A percentile compares a stretch with the other conserved stretches of the same genome.
Evolutionary conservation across 2,797 vertebrate genomes (phyloP).

Genomic region (Meda fulgida): DNA sequence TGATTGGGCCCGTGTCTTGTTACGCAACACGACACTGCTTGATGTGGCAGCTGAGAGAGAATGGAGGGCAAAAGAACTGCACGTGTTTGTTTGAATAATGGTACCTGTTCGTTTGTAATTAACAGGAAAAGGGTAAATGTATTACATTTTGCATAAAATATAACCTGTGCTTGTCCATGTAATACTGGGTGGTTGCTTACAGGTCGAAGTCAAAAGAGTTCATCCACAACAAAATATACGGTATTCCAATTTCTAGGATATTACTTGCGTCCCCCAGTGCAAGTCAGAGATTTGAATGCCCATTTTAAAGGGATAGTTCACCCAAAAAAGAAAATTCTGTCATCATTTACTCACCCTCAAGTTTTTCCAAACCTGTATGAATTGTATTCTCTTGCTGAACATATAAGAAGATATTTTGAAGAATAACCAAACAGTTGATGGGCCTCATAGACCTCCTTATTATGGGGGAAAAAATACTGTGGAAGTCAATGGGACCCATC

Average conservation of each 20-base stretch:
- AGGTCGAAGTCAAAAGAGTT: background rate
- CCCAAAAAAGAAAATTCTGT: background rate
- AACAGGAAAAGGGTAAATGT: background rate
- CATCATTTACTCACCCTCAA: background rate
- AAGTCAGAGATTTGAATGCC: background rate
- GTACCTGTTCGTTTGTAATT: background rate
- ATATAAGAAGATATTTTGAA: background rate
- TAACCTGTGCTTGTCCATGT: background rate
- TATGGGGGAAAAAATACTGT: no score
- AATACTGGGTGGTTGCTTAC: background rate
- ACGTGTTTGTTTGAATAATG: background rate
- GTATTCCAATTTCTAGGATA: background rate
- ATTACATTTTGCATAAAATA: background rate
- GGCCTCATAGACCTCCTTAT: background rate
- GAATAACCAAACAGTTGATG: background rate
- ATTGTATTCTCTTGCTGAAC: background rate
- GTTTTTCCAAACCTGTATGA: background rate
- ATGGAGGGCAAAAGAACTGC: background rate
- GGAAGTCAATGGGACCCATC: background rate
- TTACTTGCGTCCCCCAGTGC: background rate
- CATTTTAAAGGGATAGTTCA: background rate
- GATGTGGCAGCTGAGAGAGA: background rate
- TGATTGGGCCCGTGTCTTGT: constrained; percentile 20
- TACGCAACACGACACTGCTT: constrained; percentile 1
- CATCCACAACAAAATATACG: background rate